Evolutionary conservation across 2,113 vertebrate species (phyloP).

Genomic region (Entelurus aequoreus): DNA sequence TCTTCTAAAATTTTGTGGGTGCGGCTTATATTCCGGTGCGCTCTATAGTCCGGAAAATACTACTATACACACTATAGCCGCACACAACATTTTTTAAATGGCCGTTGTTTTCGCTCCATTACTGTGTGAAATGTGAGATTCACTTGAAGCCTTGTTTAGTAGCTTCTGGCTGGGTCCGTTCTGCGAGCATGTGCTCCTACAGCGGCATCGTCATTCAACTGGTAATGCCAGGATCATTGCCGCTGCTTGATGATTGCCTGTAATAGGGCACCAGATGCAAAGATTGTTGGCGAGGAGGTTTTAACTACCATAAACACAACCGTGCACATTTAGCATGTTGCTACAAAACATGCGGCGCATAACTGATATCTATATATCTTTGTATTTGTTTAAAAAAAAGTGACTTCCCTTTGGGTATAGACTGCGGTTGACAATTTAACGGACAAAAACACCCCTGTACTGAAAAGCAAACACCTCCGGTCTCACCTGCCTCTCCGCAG

Average conservation of each 20-base stretch:
- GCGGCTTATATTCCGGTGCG: too few species aligned
- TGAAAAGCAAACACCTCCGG: slow-evolving; percentile 36
- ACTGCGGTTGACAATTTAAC: slow-evolving; percentile 5
- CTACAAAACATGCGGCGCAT: neutral
- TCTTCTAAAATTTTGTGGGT: too few species aligned
- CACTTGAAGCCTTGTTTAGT: slow-evolving; percentile 16
- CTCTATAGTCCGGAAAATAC: too few species aligned
- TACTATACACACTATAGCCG: too few species aligned
- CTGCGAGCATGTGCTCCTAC: neutral
- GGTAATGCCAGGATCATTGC: slow-evolving; percentile 1
- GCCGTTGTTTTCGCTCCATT: slow-evolving; percentile 38
- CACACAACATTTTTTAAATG: slow-evolving; percentile 23
- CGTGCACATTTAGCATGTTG: neutral
- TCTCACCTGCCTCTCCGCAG: slow-evolving; percentile 26
- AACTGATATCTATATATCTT: neutral
- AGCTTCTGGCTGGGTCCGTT: slow-evolving; percentile 11
- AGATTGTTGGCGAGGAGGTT: slow-evolving; percentile 6
- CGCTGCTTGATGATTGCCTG: neutral
- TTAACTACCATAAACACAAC: slow-evolving; percentile 12
- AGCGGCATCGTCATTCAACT: neutral
- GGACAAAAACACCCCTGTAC: slow-evolving; percentile 4
- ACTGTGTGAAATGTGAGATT: slow-evolving; percentile 34
- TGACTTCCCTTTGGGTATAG: neutral
- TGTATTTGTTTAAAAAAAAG: neutral
- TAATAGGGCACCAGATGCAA: neutral